Percentiles rank a stretch among this genome's conserved stretches.
These are phyloP conservation scores for Danaus melanippus DNA, from an alignment of 1,140 invertebrate genomes.

Conservation along the genomic window DNA sequence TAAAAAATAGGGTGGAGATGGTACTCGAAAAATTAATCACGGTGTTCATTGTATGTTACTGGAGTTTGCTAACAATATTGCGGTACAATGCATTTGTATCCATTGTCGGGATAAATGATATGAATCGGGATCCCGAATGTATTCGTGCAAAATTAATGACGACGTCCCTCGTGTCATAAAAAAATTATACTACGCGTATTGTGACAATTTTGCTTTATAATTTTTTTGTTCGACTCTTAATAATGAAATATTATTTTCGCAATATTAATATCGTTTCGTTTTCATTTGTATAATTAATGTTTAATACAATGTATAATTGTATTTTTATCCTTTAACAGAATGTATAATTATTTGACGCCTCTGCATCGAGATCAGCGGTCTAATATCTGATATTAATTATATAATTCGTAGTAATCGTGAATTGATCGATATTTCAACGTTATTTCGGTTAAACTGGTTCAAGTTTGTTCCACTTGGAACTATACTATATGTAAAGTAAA, in stretches of 20 bases:
- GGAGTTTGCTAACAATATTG: slow-evolving; percentile 49
- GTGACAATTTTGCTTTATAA: no score
- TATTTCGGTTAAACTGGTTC: slow-evolving; percentile 4
- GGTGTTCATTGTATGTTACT: slow-evolving; percentile 21
- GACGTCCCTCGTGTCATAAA: slow-evolving; percentile 1
- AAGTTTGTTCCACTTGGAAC: slow-evolving; percentile 7
- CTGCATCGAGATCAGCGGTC: no score
- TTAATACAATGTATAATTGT: no score
- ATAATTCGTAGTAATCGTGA: background rate
- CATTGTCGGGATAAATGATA: slow-evolving; percentile 27
- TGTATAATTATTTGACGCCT: no score
- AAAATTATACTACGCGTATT: no score
- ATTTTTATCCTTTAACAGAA: no score
- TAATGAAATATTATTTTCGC: no score
- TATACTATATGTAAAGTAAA: background rate
- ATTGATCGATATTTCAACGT: slow-evolving; percentile 5
- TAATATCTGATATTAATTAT: no score
- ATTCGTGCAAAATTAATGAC: slow-evolving; percentile 16
- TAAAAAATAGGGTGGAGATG: slow-evolving; percentile 13
- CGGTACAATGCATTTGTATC: slow-evolving; percentile 38
- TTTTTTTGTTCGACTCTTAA: no score
- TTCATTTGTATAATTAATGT: no score
- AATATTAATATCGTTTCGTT: no score
- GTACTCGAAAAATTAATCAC: slow-evolving; percentile 51
- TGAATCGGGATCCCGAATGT: slow-evolving; percentile 9